Evolutionary conservation across 2,797 vertebrate genomes (phyloP).

Genomic region (Silurus lanzhouensis): DNA sequence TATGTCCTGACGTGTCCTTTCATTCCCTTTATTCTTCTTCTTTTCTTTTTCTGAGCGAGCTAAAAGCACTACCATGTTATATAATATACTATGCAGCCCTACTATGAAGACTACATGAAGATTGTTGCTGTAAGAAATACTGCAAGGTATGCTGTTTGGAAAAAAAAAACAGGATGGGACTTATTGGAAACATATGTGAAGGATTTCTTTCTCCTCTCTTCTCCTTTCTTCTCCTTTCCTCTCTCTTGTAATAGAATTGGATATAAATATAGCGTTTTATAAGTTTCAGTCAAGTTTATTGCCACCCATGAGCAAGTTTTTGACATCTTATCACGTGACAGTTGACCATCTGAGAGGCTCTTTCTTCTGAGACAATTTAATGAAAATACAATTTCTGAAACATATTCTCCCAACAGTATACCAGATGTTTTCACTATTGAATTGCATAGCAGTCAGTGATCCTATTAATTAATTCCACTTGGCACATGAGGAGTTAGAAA

Average conservation of each 20-base stretch:
- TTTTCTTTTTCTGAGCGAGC: constrained; percentile 14
- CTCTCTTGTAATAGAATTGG: background rate
- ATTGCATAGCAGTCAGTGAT: background rate
- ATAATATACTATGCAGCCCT: constrained; percentile 53
- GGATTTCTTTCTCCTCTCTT: constrained; percentile 28
- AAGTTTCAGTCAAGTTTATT: background rate
- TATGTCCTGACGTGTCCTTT: constrained; percentile 3
- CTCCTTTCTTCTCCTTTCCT: background rate
- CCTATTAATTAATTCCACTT: constrained; percentile 2
- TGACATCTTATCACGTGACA: background rate
- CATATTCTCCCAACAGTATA: too few species aligned
- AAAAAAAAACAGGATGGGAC: constrained; percentile 46
- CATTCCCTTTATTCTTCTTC: background rate
- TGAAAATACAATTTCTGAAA: too few species aligned
- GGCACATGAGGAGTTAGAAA: background rate
- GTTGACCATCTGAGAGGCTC: background rate
- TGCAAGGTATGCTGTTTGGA: constrained; percentile 57
- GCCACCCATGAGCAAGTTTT: background rate
- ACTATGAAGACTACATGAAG: constrained; percentile 60
- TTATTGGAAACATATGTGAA: constrained; percentile 69
- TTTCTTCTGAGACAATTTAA: background rate
- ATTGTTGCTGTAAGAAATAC: constrained; percentile 60
- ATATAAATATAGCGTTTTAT: constrained; percentile 1
- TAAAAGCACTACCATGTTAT: constrained; percentile 48
- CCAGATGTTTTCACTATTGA: background rate